Conservation (phyloP, 2,888 invertebrate genomes). For the Noctua fimbriata region DNA sequence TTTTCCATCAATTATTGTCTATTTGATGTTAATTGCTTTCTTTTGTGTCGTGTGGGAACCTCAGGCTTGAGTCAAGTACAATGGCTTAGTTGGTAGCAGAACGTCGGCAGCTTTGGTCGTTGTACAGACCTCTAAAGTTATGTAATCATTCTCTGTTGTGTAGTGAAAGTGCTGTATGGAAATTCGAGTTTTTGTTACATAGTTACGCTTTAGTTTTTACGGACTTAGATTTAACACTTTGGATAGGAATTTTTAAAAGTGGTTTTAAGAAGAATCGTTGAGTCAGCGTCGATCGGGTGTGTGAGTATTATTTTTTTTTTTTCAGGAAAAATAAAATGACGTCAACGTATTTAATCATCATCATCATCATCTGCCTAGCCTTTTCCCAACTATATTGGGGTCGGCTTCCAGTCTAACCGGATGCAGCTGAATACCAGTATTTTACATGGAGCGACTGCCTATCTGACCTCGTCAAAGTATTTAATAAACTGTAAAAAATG, state of each 20-base stretch:
- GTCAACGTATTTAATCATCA: too few relatives aligned
- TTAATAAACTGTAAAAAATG: neutral
- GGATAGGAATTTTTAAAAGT: neutral
- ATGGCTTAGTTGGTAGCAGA: slow-evolving; percentile 58
- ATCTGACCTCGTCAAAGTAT: too few relatives aligned
- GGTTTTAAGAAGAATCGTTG: neutral
- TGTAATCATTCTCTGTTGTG: slow-evolving; percentile 19
- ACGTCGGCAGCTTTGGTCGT: slow-evolving; percentile 50
- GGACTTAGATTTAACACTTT: neutral
- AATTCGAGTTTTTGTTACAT: slow-evolving; percentile 23
- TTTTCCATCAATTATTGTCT: slow-evolving; percentile 68
- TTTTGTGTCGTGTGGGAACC: slow-evolving; percentile 73
- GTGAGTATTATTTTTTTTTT: slow-evolving; percentile 25
- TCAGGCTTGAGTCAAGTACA: slow-evolving; percentile 28
- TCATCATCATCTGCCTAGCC: too few relatives aligned
- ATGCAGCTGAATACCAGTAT: too few relatives aligned
- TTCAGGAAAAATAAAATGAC: fast-evolving
- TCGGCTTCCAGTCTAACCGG: too few relatives aligned
- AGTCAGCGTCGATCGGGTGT: slow-evolving; percentile 15
- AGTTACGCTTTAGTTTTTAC: too few relatives aligned
- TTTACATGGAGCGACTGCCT: too few relatives aligned
- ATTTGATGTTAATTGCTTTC: slow-evolving; percentile 70
- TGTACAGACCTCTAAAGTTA: slow-evolving; percentile 41
- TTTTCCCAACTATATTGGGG: too few relatives aligned
- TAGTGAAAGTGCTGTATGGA: slow-evolving; percentile 57